Evolutionary conservation across 2,113 vertebrate species (phyloP).

Genomic region (Sebastes fasciatus): DNA sequence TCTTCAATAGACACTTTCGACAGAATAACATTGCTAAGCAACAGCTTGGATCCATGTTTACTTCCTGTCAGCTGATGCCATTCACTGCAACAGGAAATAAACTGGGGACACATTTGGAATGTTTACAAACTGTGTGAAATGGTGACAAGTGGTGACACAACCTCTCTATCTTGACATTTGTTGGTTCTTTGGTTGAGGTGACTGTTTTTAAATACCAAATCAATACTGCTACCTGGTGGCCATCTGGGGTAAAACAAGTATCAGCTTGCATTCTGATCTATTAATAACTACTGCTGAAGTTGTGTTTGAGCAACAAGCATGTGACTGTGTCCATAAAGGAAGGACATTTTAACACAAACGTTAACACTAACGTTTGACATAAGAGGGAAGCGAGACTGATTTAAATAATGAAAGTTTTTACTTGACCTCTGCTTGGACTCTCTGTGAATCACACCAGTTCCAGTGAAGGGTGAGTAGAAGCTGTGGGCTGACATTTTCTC

Average conservation of each 20-base stretch:
- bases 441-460: background rate
- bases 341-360: too few species aligned
- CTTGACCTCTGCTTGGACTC: conserved; percentile 11
- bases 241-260: conserved; percentile 29
- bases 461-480: conserved; percentile 61
- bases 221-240: conserved; percentile 46
- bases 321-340: conserved; percentile 53
- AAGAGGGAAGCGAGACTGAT: background rate
- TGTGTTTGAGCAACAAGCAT: conserved; percentile 61
- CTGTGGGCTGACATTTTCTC: conserved; percentile 19
- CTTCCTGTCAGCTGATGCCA: background rate
- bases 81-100: background rate
- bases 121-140: background rate
- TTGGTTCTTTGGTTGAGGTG: conserved; percentile 11
- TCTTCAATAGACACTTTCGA: background rate
- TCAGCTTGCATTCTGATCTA: conserved; percentile 77
- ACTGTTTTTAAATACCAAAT: background rate
- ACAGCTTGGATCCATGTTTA: background rate
- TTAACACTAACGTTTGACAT: too few species aligned
- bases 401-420: background rate
- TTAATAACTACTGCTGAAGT: conserved; percentile 72
- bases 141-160: background rate
- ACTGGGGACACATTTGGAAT: background rate
- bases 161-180: background rate
- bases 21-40: background rate